phyloP scores from a whole-genome alignment of 1,140 invertebrate genomes.

The Prorops nasuta region DNA sequence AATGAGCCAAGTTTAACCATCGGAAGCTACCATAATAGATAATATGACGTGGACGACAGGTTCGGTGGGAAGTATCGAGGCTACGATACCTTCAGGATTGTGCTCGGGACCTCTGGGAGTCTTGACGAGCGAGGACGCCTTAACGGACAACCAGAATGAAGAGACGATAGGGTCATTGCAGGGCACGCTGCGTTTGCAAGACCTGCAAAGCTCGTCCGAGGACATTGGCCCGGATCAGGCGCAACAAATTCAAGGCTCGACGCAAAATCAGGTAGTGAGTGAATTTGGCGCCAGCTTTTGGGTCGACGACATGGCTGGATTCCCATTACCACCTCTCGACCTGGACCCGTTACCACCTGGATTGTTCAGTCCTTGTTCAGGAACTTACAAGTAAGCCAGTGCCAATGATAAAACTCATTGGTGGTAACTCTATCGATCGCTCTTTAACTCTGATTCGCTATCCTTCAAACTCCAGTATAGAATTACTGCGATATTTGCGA shows the following conservation, averaged over 20 bases:
- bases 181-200: slow-evolving; percentile 45
- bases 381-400: slow-evolving; percentile 69
- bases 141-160: slow-evolving; percentile 41
- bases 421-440: too few relatives aligned
- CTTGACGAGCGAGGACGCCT: slow-evolving; percentile 39
- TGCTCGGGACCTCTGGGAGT: slow-evolving; percentile 46
- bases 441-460: too few relatives aligned
- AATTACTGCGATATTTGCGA: too few relatives aligned
- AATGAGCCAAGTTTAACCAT: too few relatives aligned
- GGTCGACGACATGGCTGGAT: slow-evolving; percentile 79
- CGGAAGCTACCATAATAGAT: too few relatives aligned
- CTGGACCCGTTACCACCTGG: slow-evolving; percentile 68
- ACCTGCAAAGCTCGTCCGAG: slow-evolving; percentile 44
- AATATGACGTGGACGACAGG: too few relatives aligned
- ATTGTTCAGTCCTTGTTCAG: slow-evolving; percentile 69
- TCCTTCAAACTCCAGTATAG: too few relatives aligned
- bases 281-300: slow-evolving; percentile 59
- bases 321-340: slow-evolving; percentile 73
- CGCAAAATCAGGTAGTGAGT: slow-evolving; percentile 44
- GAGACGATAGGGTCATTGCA: slow-evolving; percentile 39
- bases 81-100: slow-evolving; percentile 50
- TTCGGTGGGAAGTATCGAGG: slow-evolving; percentile 53
- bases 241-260: slow-evolving; percentile 42
- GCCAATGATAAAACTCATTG: too few relatives aligned
- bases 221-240: slow-evolving; percentile 40